Conservation (phyloP, 2,888 invertebrate species). For the Sesia bembeciformis region DNA sequence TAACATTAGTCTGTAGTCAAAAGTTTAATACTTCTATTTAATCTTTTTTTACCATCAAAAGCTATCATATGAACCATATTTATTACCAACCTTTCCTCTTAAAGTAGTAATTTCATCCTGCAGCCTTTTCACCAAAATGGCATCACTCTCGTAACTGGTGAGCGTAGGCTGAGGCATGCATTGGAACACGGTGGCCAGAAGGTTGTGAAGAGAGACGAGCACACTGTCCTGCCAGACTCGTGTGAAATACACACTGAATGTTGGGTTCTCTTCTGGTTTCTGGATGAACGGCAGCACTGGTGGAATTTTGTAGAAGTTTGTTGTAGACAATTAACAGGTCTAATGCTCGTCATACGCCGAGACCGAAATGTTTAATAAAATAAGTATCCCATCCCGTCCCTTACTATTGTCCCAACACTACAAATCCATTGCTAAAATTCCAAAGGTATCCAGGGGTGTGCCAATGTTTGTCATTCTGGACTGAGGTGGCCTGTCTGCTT, state of each 20-base stretch:
- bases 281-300: constrained; percentile 92
- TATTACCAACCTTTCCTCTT: constrained; percentile 39
- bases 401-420: too few relatives aligned
- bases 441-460: too few relatives aligned
- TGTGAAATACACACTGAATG: constrained; percentile 91
- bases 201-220: constrained; percentile 91
- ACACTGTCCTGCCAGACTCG: constrained; percentile 97
- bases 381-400: too few relatives aligned
- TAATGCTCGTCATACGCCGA: too few relatives aligned
- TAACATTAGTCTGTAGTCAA: too few relatives aligned
- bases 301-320: background rate
- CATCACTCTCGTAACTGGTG: constrained; percentile 90
- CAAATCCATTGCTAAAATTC: too few relatives aligned
- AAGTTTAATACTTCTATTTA: too few relatives aligned
- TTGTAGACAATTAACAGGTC: background rate
- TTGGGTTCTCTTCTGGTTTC: constrained; percentile 92
- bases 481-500: too few relatives aligned
- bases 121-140: constrained; percentile 83
- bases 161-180: constrained; percentile 91
- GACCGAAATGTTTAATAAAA: too few relatives aligned
- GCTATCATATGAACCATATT: too few relatives aligned
- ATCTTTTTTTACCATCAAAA: too few relatives aligned
- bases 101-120: constrained; percentile 89
- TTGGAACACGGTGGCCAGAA: constrained; percentile 90
- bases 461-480: too few relatives aligned